Base-by-base conservation (phyloP, 2,797 vertebrate species). In the Clamator glandarius region DNA sequence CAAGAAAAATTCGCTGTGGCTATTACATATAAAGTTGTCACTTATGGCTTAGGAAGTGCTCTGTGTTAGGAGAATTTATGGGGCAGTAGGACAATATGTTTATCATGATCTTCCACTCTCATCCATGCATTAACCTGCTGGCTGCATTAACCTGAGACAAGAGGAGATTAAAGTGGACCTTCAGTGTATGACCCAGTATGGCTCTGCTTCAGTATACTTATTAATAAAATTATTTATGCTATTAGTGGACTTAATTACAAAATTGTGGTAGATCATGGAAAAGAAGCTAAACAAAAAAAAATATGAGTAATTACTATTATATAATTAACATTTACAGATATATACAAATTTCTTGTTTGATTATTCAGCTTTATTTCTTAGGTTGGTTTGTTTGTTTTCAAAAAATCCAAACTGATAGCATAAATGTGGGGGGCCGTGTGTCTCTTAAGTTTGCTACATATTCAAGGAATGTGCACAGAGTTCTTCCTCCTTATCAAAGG, bases 21-120 rank as follows among this genome's bases (percentile, higher is more conserved):
- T 76, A 2, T 85, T 74, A 86, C 85, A 55, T 80, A 35, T 14
- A 36, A 48, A 90, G 39, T 20, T 28, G 52, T 63, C 28, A 15
- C 46, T 79, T 94, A 36, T 0, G 9, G 20, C 23, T 84, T 73
- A 57, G 75, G 64, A 82, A 63, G 21, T 74, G 44, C 29, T 77
- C 31, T 20, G 20, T 84, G 41, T 69, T 74, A 48, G 25, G 75
- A 85, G 68, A 89, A 69, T 83, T 92, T 83, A 63, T 87, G 68
- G 68, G 29, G 33, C 44, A 58, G 55, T 21, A 63, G 72, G 44
- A 58, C 73, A 64, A 61, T 87, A 29, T 36, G 9, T 85, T 87
- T 91, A 72, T 91, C 57, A 39, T 89, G 84, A 80, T 94, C 91
- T 94, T 93, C 90, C 75, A 52, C 75, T 94, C 64, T 64, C 85